A percentile compares a stretch with the other conserved stretches of the same genome.
These are phyloP conservation scores for Chitala chitala DNA, from an alignment of 2,113 vertebrate genomes.

Conservation along the genomic window DNA sequence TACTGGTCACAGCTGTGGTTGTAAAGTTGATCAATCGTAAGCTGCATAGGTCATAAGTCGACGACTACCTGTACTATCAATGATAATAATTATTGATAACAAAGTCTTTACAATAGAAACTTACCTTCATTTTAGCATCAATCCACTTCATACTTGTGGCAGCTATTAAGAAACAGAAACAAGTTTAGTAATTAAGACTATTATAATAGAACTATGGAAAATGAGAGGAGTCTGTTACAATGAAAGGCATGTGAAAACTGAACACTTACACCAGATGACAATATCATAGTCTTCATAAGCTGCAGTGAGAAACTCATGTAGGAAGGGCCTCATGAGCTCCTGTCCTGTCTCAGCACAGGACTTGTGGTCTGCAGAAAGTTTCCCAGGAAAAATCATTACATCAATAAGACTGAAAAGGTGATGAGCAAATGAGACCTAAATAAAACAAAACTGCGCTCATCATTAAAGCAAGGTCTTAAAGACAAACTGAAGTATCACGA, in stretches of 20 bases:
- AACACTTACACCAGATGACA: conserved; percentile 97
- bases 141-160: conserved; percentile 99
- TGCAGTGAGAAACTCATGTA: conserved; percentile 94
- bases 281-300: conserved; percentile 98
- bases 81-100: background rate
- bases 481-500: background rate
- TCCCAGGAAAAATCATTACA: background rate
- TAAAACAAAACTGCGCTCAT: background rate
- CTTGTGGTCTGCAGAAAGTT: conserved; percentile 77
- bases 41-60: too few species aligned
- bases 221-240: background rate
- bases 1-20: too few species aligned
- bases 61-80: too few species aligned
- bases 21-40: too few species aligned
- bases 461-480: background rate
- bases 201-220: background rate
- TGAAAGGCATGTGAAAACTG: too few species aligned
- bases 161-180: conserved; percentile 64
- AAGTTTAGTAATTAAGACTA: background rate
- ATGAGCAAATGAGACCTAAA: background rate
- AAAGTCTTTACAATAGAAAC: conserved; percentile 33
- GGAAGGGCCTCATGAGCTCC: conserved; percentile 95
- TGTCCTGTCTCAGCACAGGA: conserved; percentile 96
- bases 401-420: background rate
- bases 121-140: conserved; percentile 99